Conservation (phyloP, 1,140 invertebrate species). For the Microplitis mediator region DNA sequence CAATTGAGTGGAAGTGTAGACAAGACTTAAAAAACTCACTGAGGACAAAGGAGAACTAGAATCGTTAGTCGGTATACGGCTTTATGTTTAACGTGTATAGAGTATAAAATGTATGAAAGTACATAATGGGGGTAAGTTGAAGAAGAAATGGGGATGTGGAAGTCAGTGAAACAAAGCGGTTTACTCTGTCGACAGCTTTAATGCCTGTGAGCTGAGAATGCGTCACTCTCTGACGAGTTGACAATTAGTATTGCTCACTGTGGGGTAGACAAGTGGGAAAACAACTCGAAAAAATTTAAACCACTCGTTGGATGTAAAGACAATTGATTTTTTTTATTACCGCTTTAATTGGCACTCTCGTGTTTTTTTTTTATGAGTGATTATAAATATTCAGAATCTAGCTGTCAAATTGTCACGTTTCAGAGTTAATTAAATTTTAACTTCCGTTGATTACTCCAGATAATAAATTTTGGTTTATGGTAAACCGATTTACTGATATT, state of each 20-base stretch:
- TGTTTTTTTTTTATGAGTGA: too few species aligned
- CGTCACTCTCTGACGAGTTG: constrained; percentile 9
- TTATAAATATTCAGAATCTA: too few species aligned
- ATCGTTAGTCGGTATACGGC: background rate
- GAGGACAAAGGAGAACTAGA: background rate
- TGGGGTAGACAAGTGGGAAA: background rate
- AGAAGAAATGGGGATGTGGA: constrained; percentile 13
- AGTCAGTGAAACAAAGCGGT: constrained; percentile 10
- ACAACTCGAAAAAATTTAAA: background rate
- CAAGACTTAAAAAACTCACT: background rate
- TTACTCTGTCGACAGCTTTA: constrained; percentile 18
- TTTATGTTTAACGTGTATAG: too few species aligned
- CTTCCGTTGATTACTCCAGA: background rate
- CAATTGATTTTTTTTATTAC: background rate
- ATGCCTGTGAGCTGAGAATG: constrained; percentile 4
- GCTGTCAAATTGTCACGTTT: too few species aligned
- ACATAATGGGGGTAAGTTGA: background rate
- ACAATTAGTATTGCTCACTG: background rate
- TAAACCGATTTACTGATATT: background rate
- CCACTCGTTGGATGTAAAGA: background rate
- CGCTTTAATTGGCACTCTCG: background rate
- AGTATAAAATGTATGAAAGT: too few species aligned
- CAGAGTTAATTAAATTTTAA: too few species aligned
- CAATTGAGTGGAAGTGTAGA: constrained; percentile 1
- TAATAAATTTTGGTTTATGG: too few species aligned